These are phyloP conservation scores for Neoniphon sammara DNA, from an alignment of 2,797 vertebrate genomes.

Conservation along the genomic window DNA sequence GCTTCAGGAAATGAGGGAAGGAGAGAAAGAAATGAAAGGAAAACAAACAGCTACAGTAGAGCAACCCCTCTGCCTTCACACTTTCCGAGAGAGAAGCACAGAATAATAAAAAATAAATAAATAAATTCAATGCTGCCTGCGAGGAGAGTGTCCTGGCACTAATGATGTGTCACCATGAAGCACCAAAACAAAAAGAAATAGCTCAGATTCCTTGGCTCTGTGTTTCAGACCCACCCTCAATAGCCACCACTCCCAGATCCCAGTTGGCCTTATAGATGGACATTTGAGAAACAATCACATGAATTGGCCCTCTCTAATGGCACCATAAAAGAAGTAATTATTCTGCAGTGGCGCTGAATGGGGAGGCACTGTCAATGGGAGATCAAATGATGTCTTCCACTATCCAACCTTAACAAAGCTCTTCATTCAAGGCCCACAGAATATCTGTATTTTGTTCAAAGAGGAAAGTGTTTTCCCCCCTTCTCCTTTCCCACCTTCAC, in stretches of 20 bases:
- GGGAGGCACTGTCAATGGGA: constrained; percentile 69
- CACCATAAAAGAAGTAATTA: constrained; percentile 79
- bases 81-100: constrained; percentile 1
- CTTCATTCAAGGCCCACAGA: constrained; percentile 68
- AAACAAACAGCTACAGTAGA: neutral
- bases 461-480: constrained; percentile 41
- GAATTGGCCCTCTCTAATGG: constrained; percentile 71
- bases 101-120: neutral
- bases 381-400: constrained; percentile 80
- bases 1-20: neutral
- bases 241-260: constrained; percentile 34
- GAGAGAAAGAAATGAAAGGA: constrained; percentile 12
- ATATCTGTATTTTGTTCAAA: constrained; percentile 56
- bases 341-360: constrained; percentile 58
- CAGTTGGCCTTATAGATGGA: constrained; percentile 55
- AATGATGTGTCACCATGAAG: constrained; percentile 40
- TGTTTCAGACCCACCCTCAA: constrained; percentile 28
- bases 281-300: constrained; percentile 73
- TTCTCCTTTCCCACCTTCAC: constrained; percentile 63
- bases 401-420: constrained; percentile 73
- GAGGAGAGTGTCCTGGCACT: constrained; percentile 20
- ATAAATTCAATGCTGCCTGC: constrained; percentile 12
- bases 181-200: constrained; percentile 33
- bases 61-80: neutral
- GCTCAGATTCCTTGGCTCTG: constrained; percentile 29